Evolutionary conservation across 2,888 invertebrate genomes (phyloP).

Genomic region (Diploptera punctata): DNA sequence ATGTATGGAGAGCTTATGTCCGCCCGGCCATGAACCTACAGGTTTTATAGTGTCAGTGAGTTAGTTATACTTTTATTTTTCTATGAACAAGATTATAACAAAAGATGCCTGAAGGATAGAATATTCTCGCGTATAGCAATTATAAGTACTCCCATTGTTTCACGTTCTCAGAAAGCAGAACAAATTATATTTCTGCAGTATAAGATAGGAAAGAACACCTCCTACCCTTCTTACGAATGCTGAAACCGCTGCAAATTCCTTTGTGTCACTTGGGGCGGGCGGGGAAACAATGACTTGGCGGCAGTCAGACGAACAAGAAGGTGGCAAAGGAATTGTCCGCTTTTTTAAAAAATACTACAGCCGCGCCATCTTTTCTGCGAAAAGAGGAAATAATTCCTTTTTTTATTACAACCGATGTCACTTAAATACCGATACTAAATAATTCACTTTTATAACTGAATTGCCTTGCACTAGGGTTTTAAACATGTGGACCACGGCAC

Average conservation of each 20-base stretch:
- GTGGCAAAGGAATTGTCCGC: background rate
- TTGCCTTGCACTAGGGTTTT: no score
- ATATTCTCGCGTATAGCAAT: no score
- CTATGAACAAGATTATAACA: no score
- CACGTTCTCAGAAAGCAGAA: background rate
- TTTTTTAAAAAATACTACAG: background rate
- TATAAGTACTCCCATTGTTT: no score
- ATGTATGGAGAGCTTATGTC: no score
- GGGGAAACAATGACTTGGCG: conserved; percentile 30
- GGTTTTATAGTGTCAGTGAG: no score
- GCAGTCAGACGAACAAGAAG: conserved; percentile 14
- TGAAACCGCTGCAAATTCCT: conserved; percentile 29
- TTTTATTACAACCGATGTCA: background rate
- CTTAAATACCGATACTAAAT: background rate
- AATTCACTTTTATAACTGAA: background rate
- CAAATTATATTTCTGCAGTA: conserved; percentile 4
- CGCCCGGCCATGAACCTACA: no score
- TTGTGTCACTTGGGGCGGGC: conserved; percentile 35
- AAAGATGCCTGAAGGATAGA: no score
- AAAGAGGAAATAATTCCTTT: background rate
- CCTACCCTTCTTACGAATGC: background rate
- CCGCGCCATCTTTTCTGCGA: background rate
- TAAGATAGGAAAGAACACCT: background rate
- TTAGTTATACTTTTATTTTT: no score
- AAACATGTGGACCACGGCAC: no score